phyloP scores from a whole-genome alignment of 2,113 vertebrate species.

The Hipposideros armiger region DNA sequence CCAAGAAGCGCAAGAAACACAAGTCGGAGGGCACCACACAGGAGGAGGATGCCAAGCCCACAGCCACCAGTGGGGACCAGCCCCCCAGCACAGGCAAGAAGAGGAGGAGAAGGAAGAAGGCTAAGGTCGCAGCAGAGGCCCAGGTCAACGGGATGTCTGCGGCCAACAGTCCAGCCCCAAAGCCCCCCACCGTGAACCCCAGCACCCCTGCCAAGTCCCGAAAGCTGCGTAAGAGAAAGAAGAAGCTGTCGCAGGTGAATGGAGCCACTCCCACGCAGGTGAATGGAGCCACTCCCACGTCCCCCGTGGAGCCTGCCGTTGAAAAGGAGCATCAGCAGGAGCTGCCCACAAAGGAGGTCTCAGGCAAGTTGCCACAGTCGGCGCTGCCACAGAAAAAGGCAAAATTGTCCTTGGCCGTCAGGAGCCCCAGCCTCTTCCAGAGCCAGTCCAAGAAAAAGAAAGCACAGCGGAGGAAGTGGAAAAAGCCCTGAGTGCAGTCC shows the following conservation, averaged over 20 bases:
- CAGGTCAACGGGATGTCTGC: background rate
- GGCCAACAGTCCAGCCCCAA: background rate
- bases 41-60: accelerated
- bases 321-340: slow-evolving; percentile 36
- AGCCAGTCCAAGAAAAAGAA: slow-evolving; percentile 49
- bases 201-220: slow-evolving; percentile 26
- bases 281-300: background rate
- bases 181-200: background rate
- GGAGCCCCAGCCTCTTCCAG: slow-evolving; percentile 60
- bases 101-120: slow-evolving; percentile 62
- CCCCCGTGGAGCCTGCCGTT: background rate
- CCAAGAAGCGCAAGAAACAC: slow-evolving; percentile 94
- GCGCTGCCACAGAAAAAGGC: slow-evolving; percentile 52
- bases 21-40: slow-evolving; percentile 67
- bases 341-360: slow-evolving; percentile 21
- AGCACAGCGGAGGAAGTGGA: background rate
- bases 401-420: slow-evolving; percentile 4
- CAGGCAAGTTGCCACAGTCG: background rate
- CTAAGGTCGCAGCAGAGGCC: background rate
- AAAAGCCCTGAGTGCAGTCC: background rate
- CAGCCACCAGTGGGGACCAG: background rate
- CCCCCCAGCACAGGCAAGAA: slow-evolving; percentile 65
- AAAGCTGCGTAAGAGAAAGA: slow-evolving; percentile 16
- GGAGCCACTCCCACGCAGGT: background rate
- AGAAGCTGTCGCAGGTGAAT: slow-evolving; percentile 51